These are phyloP conservation scores for Forbesichthys papilliferus DNA, from an alignment of 2,113 vertebrate genomes.

Conservation along the genomic window DNA sequence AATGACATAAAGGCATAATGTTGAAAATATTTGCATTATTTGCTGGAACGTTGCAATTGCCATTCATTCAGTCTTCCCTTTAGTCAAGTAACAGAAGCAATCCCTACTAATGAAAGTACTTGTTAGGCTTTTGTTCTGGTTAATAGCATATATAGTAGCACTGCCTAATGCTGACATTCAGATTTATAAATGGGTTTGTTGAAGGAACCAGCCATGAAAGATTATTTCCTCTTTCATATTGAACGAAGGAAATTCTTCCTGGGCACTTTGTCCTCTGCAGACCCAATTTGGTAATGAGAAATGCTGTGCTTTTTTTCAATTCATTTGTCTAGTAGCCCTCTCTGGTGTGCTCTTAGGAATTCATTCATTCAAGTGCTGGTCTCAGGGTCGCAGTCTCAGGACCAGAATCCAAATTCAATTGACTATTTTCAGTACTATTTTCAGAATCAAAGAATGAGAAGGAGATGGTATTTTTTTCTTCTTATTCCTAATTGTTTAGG, in stretches of 20 bases:
- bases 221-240: slow-evolving; percentile 75
- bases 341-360: slow-evolving; percentile 60
- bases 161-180: slow-evolving; percentile 66
- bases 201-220: slow-evolving; percentile 70
- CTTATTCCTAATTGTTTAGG: slow-evolving; percentile 42
- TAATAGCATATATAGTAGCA: slow-evolving; percentile 59
- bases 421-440: slow-evolving; percentile 62
- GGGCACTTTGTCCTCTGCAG: slow-evolving; percentile 73
- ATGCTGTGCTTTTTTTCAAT: slow-evolving; percentile 63
- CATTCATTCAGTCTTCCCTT: slow-evolving; percentile 37
- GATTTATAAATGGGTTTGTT: slow-evolving; percentile 73
- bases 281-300: slow-evolving; percentile 82
- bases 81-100: slow-evolving; percentile 58
- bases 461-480: slow-evolving; percentile 50
- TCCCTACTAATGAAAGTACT: slow-evolving; percentile 66
- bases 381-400: slow-evolving; percentile 60
- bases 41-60: slow-evolving; percentile 44
- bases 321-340: slow-evolving; percentile 65
- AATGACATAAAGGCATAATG: slow-evolving; percentile 17
- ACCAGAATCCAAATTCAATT: slow-evolving; percentile 59
- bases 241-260: slow-evolving; percentile 71
- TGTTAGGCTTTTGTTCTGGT: slow-evolving; percentile 53
- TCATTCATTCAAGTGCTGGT: slow-evolving; percentile 74
- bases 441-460: slow-evolving; percentile 73
- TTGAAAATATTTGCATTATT: slow-evolving; percentile 18